A percentile compares a stretch with the other conserved stretches of the same genome.
These are phyloP conservation scores for Anthopleura sola DNA, from an alignment of 64 coral and sea anemone genomes.

Conservation along the genomic window DNA sequence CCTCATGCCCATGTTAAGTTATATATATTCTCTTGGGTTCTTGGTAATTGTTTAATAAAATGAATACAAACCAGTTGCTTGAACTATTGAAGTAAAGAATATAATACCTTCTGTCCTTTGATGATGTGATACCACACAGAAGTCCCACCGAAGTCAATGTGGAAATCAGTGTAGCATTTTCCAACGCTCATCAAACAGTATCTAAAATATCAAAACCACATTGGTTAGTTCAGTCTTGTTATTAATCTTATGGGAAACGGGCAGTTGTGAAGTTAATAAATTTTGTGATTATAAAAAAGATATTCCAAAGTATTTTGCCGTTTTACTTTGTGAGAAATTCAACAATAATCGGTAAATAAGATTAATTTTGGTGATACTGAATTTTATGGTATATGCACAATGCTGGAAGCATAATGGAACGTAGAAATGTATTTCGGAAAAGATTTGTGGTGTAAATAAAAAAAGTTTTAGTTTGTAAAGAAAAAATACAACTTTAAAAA, in stretches of 20 bases:
- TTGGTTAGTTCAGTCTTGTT: not conserved
- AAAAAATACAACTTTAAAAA: not conserved
- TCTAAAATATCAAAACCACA: slow-evolving; percentile 14
- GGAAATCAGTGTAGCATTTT: slow-evolving; percentile 94
- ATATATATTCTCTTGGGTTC: too few relatives aligned
- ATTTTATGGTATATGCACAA: not conserved
- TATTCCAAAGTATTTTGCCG: not conserved
- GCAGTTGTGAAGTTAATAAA: not conserved
- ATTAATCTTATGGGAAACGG: not conserved
- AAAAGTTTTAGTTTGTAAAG: not conserved
- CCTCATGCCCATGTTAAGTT: too few relatives aligned
- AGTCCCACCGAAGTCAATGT: slow-evolving; percentile 94
- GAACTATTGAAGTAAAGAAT: not conserved
- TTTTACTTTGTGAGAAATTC: not conserved
- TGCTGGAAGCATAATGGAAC: not conserved
- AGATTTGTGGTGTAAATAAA: not conserved
- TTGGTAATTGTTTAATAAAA: too few relatives aligned
- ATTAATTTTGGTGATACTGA: not conserved
- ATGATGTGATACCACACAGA: slow-evolving; percentile 98
- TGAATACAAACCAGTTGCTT: too few relatives aligned
- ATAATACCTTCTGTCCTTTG: slow-evolving; percentile 73
- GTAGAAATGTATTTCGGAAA: not conserved
- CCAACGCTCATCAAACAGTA: slow-evolving; percentile 96
- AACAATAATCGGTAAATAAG: not conserved
- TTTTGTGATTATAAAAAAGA: not conserved